These are phyloP conservation scores for Clunio marinus DNA, from an alignment of 2,888 invertebrate genomes.

Conservation along the genomic window DNA sequence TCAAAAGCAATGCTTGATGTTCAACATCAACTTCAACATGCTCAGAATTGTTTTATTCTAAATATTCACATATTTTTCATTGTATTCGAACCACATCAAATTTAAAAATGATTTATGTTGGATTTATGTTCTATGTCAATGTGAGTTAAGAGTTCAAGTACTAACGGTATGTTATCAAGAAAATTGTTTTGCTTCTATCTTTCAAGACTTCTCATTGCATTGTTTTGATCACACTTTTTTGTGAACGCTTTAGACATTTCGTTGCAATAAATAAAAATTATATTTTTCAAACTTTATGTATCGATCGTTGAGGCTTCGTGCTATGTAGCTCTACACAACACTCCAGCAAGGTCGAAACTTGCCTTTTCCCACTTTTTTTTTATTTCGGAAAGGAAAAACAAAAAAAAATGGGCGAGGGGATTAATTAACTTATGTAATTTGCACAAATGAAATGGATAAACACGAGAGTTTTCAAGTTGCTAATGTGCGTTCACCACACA, in stretches of 20 bases:
- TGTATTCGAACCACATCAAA: too few relatives aligned
- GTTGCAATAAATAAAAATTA: too few relatives aligned
- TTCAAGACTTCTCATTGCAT: too few relatives aligned
- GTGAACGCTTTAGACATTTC: too few relatives aligned
- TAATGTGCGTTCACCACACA: not conserved
- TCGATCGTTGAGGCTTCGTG: constrained; percentile 7
- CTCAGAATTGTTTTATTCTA: too few relatives aligned
- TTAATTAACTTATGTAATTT: constrained; percentile 3
- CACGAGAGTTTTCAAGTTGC: not conserved
- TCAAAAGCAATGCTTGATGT: too few relatives aligned
- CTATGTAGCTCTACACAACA: not conserved
- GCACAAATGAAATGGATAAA: not conserved
- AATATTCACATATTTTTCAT: too few relatives aligned
- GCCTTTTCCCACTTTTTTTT: not conserved
- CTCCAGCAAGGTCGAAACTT: constrained; percentile 11
- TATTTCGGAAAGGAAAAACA: not conserved
- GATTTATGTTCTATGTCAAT: constrained; percentile 11
- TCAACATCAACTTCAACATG: too few relatives aligned
- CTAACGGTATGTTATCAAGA: constrained; percentile 14
- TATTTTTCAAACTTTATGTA: not conserved
- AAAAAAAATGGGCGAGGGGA: not conserved
- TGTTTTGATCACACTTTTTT: not conserved
- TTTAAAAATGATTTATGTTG: too few relatives aligned
- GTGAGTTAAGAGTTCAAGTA: not conserved
- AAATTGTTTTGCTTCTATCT: not conserved